Evolutionary conservation across 1,140 invertebrate genomes (phyloP), one percentile per base, ranked within the genome.

Genomic region (Plutomurus gul): DNA sequence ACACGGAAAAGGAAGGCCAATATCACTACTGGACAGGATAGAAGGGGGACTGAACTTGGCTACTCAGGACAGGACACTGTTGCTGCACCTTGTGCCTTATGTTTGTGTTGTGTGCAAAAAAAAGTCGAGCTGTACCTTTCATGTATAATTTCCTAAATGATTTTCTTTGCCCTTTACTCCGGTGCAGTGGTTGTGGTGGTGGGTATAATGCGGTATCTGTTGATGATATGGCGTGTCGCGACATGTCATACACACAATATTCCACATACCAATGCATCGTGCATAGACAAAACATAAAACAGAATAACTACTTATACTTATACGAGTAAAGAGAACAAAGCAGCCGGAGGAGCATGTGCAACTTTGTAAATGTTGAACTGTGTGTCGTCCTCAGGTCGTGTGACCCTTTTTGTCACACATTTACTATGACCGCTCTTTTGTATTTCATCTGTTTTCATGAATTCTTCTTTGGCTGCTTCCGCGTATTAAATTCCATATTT

Each of bases 391-490:
- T 30, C 56, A 65, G 56, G 56, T 65, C 56, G 56, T 65, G 56
- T 65, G 56, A 65, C 56, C 56, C 56, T 65, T 65, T 33, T 65
- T 65, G 56, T 65, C 56, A 18, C 8, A 65, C 25, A 30, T 65
- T 49, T 65, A n/a, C n/a, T n/a, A 65, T 65, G 56, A 65, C 56
- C 56, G 56, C 56, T 65, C 56, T 65, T 60, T 65, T 65, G 30
- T 65, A 36, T n/a, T 65, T 65, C 56, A 65, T 65, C 56, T 65
- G 56, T 65, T 65, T 65, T 33, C 56, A 65, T 30, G 36, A 27
- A 16, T 30, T 65, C 56, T 65, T 65, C 27, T 30, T 27, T 30
- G 18, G 25, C 13, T 33, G 39, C 7, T 43, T 10, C 11, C 25
- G 18, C 47, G 18, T 65, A 27, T 65, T n/a, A 33, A 65, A 65